Conservation (phyloP, 1,140 invertebrate genomes). For the Helicoverpa armigera region DNA sequence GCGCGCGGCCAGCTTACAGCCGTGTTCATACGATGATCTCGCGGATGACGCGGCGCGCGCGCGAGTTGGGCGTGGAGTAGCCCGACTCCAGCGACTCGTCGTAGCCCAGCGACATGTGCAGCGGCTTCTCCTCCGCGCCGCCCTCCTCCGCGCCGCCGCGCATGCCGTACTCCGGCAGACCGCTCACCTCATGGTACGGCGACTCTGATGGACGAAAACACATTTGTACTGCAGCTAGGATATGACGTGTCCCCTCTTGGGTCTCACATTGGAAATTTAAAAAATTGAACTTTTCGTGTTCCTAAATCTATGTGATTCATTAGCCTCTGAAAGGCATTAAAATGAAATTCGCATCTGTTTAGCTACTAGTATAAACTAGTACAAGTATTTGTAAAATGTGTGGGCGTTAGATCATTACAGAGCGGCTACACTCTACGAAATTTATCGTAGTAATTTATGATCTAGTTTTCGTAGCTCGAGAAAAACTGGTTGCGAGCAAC, state of each 20-base stretch:
- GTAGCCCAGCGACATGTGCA: conserved; percentile 94
- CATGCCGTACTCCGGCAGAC: conserved; percentile 93
- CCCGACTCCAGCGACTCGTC: conserved; percentile 97
- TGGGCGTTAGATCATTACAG: conserved; percentile 26
- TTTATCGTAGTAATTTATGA: conserved; percentile 40
- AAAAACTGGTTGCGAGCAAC: neutral
- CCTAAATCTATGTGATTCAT: no score
- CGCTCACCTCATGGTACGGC: conserved; percentile 96
- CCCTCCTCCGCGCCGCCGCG: conserved; percentile 91
- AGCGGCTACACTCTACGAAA: conserved; percentile 18
- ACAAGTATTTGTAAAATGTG: neutral
- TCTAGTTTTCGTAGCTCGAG: neutral
- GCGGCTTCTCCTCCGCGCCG: conserved; percentile 90
- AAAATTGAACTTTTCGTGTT: no score
- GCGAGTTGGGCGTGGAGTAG: conserved; percentile 96
- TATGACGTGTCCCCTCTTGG: no score
- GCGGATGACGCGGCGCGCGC: conserved; percentile 95
- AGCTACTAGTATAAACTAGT: neutral
- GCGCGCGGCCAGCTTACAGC: conserved; percentile 16
- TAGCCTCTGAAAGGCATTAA: neutral
- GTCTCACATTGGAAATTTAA: no score
- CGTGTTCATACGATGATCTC: conserved; percentile 96
- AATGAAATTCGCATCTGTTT: no score
- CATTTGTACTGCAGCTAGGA: neutral
- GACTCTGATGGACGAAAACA: conserved; percentile 89